Percentiles rank a stretch among this genome's conserved stretches.
Conservation (phyloP, 1,140 invertebrate species). For the Thalassaphorura encarpata region DNA sequence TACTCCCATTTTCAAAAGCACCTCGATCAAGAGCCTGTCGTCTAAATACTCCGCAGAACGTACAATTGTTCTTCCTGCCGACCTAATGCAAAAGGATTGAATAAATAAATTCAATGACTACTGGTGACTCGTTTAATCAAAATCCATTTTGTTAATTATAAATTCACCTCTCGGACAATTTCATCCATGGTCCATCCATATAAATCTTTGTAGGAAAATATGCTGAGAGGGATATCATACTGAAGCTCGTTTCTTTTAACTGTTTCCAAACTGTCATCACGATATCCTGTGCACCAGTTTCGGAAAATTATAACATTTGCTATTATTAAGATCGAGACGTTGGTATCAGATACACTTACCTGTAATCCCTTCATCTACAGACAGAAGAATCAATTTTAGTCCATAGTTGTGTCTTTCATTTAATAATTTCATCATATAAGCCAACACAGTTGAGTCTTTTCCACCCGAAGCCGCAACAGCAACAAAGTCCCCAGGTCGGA, state of each 20-base stretch:
- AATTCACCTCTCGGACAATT: slow-evolving; percentile 68
- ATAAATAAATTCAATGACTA: not conserved
- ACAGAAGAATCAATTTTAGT: slow-evolving; percentile 80
- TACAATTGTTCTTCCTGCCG: slow-evolving; percentile 96
- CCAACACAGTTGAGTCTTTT: slow-evolving; percentile 98
- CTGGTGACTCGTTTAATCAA: not conserved
- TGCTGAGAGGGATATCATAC: slow-evolving; percentile 88
- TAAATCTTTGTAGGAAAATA: slow-evolving; percentile 94
- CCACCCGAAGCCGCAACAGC: slow-evolving; percentile 81
- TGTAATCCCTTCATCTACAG: slow-evolving; percentile 97
- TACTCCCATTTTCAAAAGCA: slow-evolving; percentile 70
- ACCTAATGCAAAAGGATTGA: slow-evolving; percentile 47
- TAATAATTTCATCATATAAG: slow-evolving; percentile 78
- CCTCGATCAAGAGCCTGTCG: slow-evolving; percentile 93
- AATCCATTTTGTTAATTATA: not conserved
- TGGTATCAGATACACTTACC: slow-evolving; percentile 45
- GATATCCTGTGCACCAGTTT: slow-evolving; percentile 55
- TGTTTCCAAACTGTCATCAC: slow-evolving; percentile 96
- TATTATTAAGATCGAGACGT: not conserved
- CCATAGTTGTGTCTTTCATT: slow-evolving; percentile 89
- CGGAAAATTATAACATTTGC: not conserved
- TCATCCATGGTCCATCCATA: slow-evolving; percentile 99
- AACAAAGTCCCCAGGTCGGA: slow-evolving; percentile 74
- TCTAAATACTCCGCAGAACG: slow-evolving; percentile 95
- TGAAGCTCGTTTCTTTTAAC: slow-evolving; percentile 89